Base-by-base conservation (phyloP, 2,888 invertebrate species). In the Alsophila aescularia region DNA sequence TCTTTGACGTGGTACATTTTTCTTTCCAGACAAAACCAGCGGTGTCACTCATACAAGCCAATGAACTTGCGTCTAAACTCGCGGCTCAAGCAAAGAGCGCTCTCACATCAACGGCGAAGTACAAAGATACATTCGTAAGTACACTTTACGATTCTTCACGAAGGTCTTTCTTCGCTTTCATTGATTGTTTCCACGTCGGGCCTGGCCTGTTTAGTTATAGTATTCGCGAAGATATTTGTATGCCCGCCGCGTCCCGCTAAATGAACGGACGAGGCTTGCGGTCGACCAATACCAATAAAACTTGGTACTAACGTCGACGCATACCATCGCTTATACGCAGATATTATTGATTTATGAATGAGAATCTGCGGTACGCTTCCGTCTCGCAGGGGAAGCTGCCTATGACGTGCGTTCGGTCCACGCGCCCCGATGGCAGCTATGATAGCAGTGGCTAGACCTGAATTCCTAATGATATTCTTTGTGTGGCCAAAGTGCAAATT, bases 191-290 rank as follows among this genome's bases (percentile, higher is more conserved):
- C 58, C 47, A 56, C 48, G 49, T 64, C 75, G 77, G 73, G 78
- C 74, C 75, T 65, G 73, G 72, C 67, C 73, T 72, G 70, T 83
- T 81, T 16, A 29, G 16, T 29, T 45, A 41, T 57, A 59, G 85
- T 84, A 83, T 85, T 85, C 72, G 83, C 84, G 70, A 58, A 57
- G 75, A 63, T 79, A 87, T 89, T 83, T 83, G 72, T 90, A 90
- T 90, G 87, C 90, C 82, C 85, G 85, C 81, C 90, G 88, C 90
- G 87, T 88, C 79, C 79, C 75, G 60, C 80, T 80, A 87, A 90
- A 90, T 88, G 87, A 89, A 88, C 90, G 90, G 90, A 90, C 90
- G 90, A 73, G 75, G 82, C 77, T 75, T 75, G 82, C 81, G 74
- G 73, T 75, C 73, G 72, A 70, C 81, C 87, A 87, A 87, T 88